These are phyloP conservation scores for Eulemur rubriventer DNA, from an alignment of 2,797 vertebrate species.

Conservation along the genomic window DNA sequence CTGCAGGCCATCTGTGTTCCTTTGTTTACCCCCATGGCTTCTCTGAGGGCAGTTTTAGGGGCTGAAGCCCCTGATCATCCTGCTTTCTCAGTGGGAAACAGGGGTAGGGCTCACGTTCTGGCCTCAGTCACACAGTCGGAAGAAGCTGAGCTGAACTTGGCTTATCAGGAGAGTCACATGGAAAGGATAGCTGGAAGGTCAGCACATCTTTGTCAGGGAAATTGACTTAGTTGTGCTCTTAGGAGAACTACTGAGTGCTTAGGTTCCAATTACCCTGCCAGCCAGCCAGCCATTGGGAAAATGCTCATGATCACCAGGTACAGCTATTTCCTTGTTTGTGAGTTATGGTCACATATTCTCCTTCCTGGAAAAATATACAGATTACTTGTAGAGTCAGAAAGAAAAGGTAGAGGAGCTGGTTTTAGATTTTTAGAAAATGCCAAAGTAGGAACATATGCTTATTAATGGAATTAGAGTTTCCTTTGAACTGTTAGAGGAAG, in stretches of 20 bases:
- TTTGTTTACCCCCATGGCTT: not conserved
- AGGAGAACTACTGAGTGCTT: not conserved
- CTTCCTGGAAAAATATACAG: conserved; percentile 33
- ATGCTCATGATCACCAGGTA: not conserved
- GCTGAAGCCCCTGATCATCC: not conserved
- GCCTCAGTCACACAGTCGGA: not conserved
- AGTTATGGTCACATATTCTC: not conserved
- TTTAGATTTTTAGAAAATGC: not conserved
- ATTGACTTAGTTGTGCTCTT: not conserved
- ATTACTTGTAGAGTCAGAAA: not conserved
- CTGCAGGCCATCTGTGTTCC: not conserved
- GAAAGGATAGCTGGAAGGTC: not conserved
- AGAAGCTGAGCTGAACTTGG: not conserved
- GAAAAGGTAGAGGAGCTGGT: not conserved
- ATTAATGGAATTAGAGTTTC: not conserved
- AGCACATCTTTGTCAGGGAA: not conserved
- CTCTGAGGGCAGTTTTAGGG: not conserved
- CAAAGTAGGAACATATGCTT: conserved; percentile 13
- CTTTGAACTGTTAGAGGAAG: conserved; percentile 19
- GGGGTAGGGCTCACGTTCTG: not conserved
- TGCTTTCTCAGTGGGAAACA: conserved; percentile 36
- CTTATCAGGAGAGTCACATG: not conserved
- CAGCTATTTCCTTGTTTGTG: not conserved
- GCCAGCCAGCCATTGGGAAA: not conserved
- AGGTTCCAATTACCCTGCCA: not conserved